Evolutionary conservation across 2,113 vertebrate species (phyloP).

Genomic region (Numenius arquata): DNA sequence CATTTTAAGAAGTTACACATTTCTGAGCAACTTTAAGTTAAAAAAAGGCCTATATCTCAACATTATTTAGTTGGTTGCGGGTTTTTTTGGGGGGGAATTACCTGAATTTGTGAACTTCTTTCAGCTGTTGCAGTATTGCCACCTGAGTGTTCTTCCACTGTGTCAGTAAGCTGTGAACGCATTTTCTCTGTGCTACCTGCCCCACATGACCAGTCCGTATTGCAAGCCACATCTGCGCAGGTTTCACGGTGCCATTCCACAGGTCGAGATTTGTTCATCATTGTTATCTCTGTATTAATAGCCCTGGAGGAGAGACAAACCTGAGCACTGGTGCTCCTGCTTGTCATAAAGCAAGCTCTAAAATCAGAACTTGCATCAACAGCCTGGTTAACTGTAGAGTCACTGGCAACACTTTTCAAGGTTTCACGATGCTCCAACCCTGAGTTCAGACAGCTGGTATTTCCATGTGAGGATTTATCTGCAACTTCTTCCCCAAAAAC

Average conservation of each 20-base stretch:
- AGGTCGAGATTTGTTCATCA: conserved; percentile 16
- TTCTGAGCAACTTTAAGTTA: background rate
- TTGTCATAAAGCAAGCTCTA: conserved; percentile 53
- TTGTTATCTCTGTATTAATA: conserved; percentile 59
- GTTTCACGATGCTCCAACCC: rapidly evolving
- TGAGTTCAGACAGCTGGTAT: background rate
- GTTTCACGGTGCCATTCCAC: background rate
- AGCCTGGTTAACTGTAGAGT: background rate
- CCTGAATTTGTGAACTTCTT: conserved; percentile 38
- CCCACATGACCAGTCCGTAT: background rate
- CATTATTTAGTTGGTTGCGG: background rate
- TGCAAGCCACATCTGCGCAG: conserved; percentile 13
- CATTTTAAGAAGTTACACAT: background rate
- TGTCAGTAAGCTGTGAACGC: background rate
- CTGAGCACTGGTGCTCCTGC: conserved; percentile 30
- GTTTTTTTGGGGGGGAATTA: background rate
- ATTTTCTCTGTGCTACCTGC: background rate
- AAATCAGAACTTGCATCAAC: conserved; percentile 38
- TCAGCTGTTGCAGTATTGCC: background rate
- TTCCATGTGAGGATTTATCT: background rate
- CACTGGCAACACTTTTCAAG: rapidly evolving
- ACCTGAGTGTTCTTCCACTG: background rate
- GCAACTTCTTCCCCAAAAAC: background rate
- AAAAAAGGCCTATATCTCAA: background rate
- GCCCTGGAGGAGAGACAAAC: conserved; percentile 8